Percentiles rank a stretch among this genome's conserved stretches.
These are phyloP conservation scores for Gryllus longicercus DNA, from an alignment of 2,888 invertebrate species.

Conservation along the genomic window DNA sequence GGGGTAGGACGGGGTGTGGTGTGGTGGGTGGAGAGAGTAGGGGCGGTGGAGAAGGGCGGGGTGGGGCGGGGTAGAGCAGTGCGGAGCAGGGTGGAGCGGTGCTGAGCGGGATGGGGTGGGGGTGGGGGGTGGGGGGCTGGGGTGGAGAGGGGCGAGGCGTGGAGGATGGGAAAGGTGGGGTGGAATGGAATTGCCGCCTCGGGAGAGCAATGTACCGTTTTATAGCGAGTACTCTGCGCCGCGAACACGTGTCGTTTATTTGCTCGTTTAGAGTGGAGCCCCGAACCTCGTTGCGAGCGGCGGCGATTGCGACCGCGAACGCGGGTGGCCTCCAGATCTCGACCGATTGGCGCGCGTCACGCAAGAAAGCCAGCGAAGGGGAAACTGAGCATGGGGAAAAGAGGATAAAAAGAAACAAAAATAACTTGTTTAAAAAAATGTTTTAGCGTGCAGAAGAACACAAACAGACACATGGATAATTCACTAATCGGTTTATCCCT, in stretches of 20 bases:
- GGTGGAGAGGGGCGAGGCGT: background rate
- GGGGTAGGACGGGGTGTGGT: too few relatives aligned
- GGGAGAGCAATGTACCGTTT: slow-evolving; percentile 6
- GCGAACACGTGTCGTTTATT: slow-evolving; percentile 10
- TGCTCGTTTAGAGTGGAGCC: background rate
- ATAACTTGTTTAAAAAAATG: too few relatives aligned
- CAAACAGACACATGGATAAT: too few relatives aligned
- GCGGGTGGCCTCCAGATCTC: background rate
- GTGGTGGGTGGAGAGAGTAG: too few relatives aligned
- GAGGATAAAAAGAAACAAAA: too few relatives aligned
- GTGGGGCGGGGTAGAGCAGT: too few relatives aligned
- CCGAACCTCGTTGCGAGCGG: background rate
- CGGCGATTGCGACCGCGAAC: background rate
- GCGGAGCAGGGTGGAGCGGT: too few relatives aligned
- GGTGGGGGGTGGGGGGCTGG: background rate
- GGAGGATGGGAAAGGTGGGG: background rate
- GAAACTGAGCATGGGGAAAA: too few relatives aligned
- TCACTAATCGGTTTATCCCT: too few relatives aligned
- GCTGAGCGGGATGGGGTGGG: background rate
- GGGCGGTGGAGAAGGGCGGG: too few relatives aligned
- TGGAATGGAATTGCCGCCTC: background rate
- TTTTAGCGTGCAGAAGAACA: too few relatives aligned
- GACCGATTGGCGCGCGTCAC: background rate
- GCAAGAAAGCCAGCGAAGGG: background rate
- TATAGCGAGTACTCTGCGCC: background rate